Percentiles rank a stretch among this genome's conserved stretches.
Evolutionary conservation across 2,888 invertebrate genomes (phyloP).

Genomic region (Drosophila nr. perissopoda): DNA sequence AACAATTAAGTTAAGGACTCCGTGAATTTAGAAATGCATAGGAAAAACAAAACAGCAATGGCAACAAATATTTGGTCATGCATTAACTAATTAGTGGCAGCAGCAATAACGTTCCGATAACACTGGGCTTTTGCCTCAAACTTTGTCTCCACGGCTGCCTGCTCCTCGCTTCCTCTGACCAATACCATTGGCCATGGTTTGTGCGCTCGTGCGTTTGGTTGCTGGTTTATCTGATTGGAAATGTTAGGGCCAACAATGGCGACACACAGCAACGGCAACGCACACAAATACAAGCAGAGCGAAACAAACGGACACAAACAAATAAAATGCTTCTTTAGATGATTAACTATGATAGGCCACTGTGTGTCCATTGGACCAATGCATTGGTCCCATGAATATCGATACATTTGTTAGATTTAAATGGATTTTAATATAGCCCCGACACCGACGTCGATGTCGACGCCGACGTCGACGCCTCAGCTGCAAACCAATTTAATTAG

Average conservation of each 20-base stretch:
- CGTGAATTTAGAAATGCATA: neutral
- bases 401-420: slow-evolving; percentile 70
- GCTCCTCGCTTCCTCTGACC: slow-evolving; percentile 6
- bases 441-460: slow-evolving; percentile 31
- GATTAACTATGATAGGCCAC: slow-evolving; percentile 73
- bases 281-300: slow-evolving; percentile 40
- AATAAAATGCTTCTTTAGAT: slow-evolving; percentile 75
- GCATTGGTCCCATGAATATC: slow-evolving; percentile 56
- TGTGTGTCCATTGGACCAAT: slow-evolving; percentile 46
- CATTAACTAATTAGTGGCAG: slow-evolving; percentile 78
- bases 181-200: slow-evolving; percentile 45
- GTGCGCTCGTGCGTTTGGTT: slow-evolving; percentile 70
- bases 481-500: slow-evolving; percentile 70
- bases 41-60: slow-evolving; percentile 26
- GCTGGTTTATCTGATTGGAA: slow-evolving; percentile 75
- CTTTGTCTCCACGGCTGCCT: neutral
- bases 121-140: slow-evolving; percentile 21
- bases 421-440: slow-evolving; percentile 73
- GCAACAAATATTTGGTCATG: slow-evolving; percentile 68
- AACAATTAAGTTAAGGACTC: neutral
- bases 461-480: slow-evolving; percentile 31
- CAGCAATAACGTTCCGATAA: slow-evolving; percentile 44
- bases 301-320: slow-evolving; percentile 40
- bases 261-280: slow-evolving; percentile 55
- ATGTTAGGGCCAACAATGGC: slow-evolving; percentile 71